Evolutionary conservation across 2,797 vertebrate species (phyloP).

Genomic region (Melanotaenia nigrans): DNA sequence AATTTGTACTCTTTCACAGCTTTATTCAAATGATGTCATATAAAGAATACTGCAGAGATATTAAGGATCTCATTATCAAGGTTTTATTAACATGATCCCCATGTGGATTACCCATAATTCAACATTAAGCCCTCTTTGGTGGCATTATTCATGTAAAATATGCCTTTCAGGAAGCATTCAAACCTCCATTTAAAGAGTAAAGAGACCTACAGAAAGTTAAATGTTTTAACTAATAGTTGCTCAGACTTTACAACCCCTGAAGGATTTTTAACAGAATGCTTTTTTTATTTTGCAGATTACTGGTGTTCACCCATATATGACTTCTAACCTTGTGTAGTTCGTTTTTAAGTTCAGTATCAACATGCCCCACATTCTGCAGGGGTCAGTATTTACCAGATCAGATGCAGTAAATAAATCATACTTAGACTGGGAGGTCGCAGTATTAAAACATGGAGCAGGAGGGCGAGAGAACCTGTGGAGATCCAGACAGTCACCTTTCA

Average conservation of each 20-base stretch:
- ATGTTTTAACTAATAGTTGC: constrained; percentile 21
- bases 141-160: constrained; percentile 25
- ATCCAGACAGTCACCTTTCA: constrained; percentile 76
- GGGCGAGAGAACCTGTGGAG: constrained; percentile 51
- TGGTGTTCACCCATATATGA: not conserved
- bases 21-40: constrained; percentile 22
- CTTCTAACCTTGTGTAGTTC: constrained; percentile 11
- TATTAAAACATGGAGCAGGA: constrained; percentile 58
- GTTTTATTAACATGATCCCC: constrained; percentile 12
- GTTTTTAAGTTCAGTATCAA: constrained; percentile 32
- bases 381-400: constrained; percentile 75
- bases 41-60: constrained; percentile 25
- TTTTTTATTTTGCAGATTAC: not conserved
- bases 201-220: constrained; percentile 21
- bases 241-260: constrained; percentile 4
- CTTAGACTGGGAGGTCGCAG: constrained; percentile 56
- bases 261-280: not conserved
- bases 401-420: constrained; percentile 72
- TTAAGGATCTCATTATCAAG: constrained; percentile 30
- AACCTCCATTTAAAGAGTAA: constrained; percentile 2
- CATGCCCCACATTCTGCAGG: constrained; percentile 29
- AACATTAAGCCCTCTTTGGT: constrained; percentile 34
- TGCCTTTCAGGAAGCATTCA: constrained; percentile 39
- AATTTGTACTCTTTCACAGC: not conserved
- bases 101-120: constrained; percentile 34